These are phyloP conservation scores for Ardeotis arabs DNA, from an alignment of 2,113 vertebrate genomes.

Conservation along the genomic window DNA sequence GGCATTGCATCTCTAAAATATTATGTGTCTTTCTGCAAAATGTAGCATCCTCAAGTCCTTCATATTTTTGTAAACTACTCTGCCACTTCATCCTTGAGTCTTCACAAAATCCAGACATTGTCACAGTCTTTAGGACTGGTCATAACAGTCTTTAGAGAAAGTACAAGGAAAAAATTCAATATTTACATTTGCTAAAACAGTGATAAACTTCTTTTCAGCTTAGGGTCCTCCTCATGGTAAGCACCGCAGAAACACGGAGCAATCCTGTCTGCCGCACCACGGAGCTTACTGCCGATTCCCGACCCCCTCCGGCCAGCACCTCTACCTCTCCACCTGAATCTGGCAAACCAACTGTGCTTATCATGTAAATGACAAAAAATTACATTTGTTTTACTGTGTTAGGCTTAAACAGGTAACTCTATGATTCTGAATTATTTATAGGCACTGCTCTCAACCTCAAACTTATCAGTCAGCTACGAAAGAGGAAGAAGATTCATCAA, in stretches of 20 bases:
- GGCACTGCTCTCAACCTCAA: neutral
- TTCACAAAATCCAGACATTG: neutral
- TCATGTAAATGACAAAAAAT: accelerated
- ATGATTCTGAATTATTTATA: neutral
- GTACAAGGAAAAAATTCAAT: neutral
- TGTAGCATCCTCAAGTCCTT: neutral
- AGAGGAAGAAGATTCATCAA: neutral
- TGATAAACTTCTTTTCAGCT: neutral
- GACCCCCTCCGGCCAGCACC: neutral
- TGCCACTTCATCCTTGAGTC: neutral
- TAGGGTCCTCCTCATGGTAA: accelerated
- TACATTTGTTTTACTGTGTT: accelerated
- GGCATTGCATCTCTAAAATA: neutral
- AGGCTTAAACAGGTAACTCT: neutral
- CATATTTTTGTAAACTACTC: neutral
- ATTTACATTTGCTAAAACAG: neutral
- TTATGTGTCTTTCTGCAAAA: neutral
- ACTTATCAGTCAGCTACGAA: accelerated
- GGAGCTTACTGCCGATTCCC: neutral
- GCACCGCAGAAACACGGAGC: neutral
- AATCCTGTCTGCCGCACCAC: neutral
- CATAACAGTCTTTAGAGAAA: neutral
- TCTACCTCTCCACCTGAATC: accelerated
- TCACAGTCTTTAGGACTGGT: neutral
- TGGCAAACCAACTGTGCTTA: neutral